Base-by-base conservation (phyloP, 2,888 invertebrate genomes). In the Agrotis segetum region DNA sequence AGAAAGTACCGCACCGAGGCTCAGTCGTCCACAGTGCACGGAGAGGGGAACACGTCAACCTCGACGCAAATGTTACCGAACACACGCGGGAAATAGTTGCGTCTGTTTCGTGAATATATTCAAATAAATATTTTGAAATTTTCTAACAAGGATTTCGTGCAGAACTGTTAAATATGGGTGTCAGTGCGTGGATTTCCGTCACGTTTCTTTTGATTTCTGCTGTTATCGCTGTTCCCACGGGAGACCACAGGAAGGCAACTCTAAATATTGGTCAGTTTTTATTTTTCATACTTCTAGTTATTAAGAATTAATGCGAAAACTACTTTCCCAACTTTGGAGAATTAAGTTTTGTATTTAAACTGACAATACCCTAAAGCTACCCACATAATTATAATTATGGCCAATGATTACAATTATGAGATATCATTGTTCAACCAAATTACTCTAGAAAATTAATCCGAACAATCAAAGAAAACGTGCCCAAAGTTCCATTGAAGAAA, bases 51-150 rank as follows among this genome's bases (percentile, higher is more conserved):
- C 89, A 92, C 95, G 95, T 90, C 83, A 81, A 82, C 63, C 74
- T 84, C 86, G 93, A 91, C 95, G 95, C 93, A 95, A 95, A 95
- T 95, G 90, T 94, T 92, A 94, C 94, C 95, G 93, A 89, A 82
- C 88, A 84, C 86, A 91, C 92, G 94, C 95, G 95, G 94, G 91
- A 92, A 94, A 94, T 93, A 95, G 95, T 95, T 95, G 94, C 95
- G 95, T 94, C 93, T 81, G 74, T 82, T 72, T 86, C 89, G 90
- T 90, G 85, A 88, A 89, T 86, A 78, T 87, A 84, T 86, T 71
- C 34, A 56, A 17, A 79, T 61, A 63, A 52, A 67, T 52, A 71
- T 59, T 62, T 82, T 82, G 13, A 66, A 46, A 82, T 81, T 77
- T 80, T 74, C 60, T 64, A 76, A 72, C 81, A 67, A 76, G 82